A percentile compares a stretch with the other conserved stretches of the same genome.
These are phyloP conservation scores for Hypsibius dujardini DNA, from an alignment of 1,140 invertebrate species.

Conservation along the genomic window DNA sequence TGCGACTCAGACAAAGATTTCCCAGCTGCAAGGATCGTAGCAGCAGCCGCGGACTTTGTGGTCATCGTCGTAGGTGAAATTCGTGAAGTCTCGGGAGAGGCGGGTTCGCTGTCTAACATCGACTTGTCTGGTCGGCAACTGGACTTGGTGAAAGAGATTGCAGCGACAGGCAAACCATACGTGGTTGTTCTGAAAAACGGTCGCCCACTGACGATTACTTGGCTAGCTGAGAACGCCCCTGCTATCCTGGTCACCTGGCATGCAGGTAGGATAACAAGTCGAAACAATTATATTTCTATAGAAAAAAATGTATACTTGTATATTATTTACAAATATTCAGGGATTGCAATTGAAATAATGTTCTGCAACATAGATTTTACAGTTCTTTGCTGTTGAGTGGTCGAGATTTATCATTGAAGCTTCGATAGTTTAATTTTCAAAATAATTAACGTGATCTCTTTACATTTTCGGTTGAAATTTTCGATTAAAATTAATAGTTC, in stretches of 20 bases:
- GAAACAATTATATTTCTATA: too few species aligned
- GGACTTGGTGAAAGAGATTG: slow-evolving; percentile 8
- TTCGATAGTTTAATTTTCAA: too few species aligned
- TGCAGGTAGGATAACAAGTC: not conserved
- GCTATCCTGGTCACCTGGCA: slow-evolving; percentile 20
- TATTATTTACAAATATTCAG: too few species aligned
- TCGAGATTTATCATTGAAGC: too few species aligned
- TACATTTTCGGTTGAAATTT: too few species aligned
- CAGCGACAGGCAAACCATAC: not conserved
- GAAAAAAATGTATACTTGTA: too few species aligned
- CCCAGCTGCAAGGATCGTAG: slow-evolving; percentile 12
- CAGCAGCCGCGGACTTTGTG: slow-evolving; percentile 13
- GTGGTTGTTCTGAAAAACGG: slow-evolving; percentile 18
- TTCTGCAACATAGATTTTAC: too few species aligned
- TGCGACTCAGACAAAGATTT: not conserved
- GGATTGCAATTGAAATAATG: too few species aligned
- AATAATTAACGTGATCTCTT: too few species aligned
- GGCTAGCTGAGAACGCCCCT: not conserved
- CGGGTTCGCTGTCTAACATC: not conserved
- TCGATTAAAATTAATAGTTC: too few species aligned
- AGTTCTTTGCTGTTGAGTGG: too few species aligned
- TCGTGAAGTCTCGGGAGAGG: not conserved
- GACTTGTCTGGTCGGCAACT: not conserved
- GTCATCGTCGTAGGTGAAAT: slow-evolving; percentile 14
- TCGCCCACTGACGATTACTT: slow-evolving; percentile 15